phyloP scores from a whole-genome alignment of 2,888 invertebrate genomes.

The Dione juno region DNA sequence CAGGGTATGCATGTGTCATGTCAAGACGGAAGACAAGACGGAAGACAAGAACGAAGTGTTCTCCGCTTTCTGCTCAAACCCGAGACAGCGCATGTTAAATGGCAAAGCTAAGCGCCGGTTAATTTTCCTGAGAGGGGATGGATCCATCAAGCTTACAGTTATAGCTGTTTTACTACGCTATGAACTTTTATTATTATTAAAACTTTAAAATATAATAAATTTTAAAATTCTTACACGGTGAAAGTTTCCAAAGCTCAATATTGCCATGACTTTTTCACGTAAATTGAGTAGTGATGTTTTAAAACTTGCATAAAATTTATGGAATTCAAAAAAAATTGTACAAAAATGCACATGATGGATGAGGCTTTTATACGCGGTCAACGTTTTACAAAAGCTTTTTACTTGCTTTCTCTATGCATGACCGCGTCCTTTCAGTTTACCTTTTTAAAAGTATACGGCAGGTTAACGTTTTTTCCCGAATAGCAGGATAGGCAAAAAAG shows the following conservation, averaged over 20 bases:
- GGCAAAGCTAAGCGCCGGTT: too few species aligned
- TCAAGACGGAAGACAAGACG: too few species aligned
- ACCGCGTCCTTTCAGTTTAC: not conserved
- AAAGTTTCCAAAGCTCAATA: constrained; percentile 22
- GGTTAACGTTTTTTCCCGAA: too few species aligned
- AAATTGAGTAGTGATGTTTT: constrained; percentile 24
- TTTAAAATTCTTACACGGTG: not conserved
- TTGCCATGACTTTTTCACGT: constrained; percentile 16
- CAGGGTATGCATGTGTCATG: too few species aligned
- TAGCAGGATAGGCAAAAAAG: too few species aligned
- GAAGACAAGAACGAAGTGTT: too few species aligned
- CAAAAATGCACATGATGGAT: not conserved
- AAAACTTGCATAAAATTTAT: constrained; percentile 17
- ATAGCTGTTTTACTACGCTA: too few species aligned
- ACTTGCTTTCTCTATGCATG: constrained; percentile 13
- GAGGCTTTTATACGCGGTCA: constrained; percentile 12
- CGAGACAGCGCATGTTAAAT: too few species aligned
- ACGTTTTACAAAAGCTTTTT: constrained; percentile 14
- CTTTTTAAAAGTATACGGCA: not conserved
- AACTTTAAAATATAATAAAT: not conserved
- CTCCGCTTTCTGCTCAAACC: too few species aligned
- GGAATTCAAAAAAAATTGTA: not conserved
- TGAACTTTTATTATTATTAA: too few species aligned
- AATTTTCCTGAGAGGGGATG: too few species aligned
- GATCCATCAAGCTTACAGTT: too few species aligned